Evolutionary conservation across 2,888 invertebrate genomes (phyloP), one percentile per base, ranked within the genome.

Genomic region (Empis livida): DNA sequence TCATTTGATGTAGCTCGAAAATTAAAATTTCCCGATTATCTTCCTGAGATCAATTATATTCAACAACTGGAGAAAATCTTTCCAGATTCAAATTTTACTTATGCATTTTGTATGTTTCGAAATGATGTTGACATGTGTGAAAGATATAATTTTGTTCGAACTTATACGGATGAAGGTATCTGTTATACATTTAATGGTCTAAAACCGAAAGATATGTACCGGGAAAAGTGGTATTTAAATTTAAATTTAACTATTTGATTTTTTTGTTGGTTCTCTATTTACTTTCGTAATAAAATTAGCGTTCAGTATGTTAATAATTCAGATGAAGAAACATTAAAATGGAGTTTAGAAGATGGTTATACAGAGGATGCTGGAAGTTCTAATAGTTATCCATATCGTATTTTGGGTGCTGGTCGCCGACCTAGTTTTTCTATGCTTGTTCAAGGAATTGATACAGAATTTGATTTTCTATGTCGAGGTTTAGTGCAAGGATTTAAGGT

Each of bases 401-500:
- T 82, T 8, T 57, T 78, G 67, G 78, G 77, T 0, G 77, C 80
- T n/a, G 84, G 84, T 1, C 74, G 75, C 3, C 75, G 76, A 59
- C 78, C 79, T 23, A 82, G 83, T 1, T 63, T 84, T n/a, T 76
- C 75, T 44, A 68, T 84, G 53, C 66, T 80, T 17, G 63, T 84
- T 53, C 74, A 73, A 56, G 76, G 79, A 1, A 73, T 73, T 47
- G 70, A 73, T 49, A 59, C 71, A 9, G 81, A 84, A 58, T 68
- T 81, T 47, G 84, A 84, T 59, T 80, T 78, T 56, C 66, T 82
- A 43, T 84, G 84, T 56, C 74, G 76, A 50, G 84, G 83, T 1
- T 80, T 84, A 0, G 80, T 83, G 3, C 81, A 82, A 67, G 84
- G 84, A 23, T 84, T 80, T 58, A 84, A 83, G 73, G 82, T 81